Evolutionary conservation across 1,140 invertebrate genomes (phyloP), one percentile per base, ranked within the genome.

Genomic region (Phocides pigmalion): DNA sequence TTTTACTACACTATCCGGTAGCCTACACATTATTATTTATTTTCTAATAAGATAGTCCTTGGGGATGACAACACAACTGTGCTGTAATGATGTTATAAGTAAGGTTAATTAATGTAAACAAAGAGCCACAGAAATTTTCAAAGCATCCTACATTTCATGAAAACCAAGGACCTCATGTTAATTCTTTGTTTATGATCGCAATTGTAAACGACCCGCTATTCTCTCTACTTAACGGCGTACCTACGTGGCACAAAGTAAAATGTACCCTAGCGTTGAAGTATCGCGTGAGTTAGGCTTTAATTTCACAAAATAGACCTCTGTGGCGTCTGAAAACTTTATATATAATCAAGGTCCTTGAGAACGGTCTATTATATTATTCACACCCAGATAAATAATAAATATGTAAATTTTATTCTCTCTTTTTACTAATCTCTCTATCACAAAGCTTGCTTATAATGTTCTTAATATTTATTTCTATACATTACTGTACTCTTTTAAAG

Each of bases 101-200:
- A n/a, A n/a, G n/a, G n/a, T n/a, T n/a, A n/a, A n/a, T n/a, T n/a
- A n/a, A n/a, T n/a, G n/a, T n/a, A n/a, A n/a, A n/a, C n/a, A n/a
- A n/a, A n/a, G n/a, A n/a, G n/a, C n/a, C n/a, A n/a, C n/a, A n/a
- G n/a, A n/a, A n/a, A 28, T 8, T 4, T 6, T 1, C 25, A 8
- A 28, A 28, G 4, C 25, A 8, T 83, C n/a, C 83, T 79, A 79
- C 74, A 82, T 83, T 82, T 82, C 79, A 83, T 83, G 74, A 82
- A 81, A 79, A 63, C 62, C 65, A 58, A 56, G 59, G 69, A 62
- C 32, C n/a, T n/a, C n/a, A n/a, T n/a, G n/a, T 70, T 77, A 76
- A 81, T 82, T 80, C 64, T 68, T 42, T 82, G 71, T 80, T 76
- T 77, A 76, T 76, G 68, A 70, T 70, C 68, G 44, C 67, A 42